Evolutionary conservation across 2,888 invertebrate genomes (phyloP).

Genomic region (Zaprionus lineosus): DNA sequence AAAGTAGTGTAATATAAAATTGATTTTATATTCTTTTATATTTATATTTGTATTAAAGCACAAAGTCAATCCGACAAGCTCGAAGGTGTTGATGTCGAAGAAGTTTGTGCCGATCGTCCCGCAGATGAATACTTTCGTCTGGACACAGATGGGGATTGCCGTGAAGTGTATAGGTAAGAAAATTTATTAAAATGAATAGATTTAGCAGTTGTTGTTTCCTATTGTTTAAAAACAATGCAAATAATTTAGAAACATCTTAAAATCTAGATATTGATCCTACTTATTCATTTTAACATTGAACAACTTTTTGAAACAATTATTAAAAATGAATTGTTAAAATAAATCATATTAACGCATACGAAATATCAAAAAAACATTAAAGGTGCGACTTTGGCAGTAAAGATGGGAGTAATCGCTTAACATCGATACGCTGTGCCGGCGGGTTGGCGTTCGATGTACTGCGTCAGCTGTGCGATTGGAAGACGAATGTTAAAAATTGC

Average conservation of each 20-base stretch:
- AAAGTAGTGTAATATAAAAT: too few relatives aligned
- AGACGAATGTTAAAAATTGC: slow-evolving; percentile 97
- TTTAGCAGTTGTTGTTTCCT: slow-evolving; percentile 2
- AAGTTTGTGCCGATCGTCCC: slow-evolving; percentile 93
- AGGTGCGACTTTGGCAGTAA: slow-evolving; percentile 96
- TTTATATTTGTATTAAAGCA: slow-evolving; percentile 31
- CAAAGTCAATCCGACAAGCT: slow-evolving; percentile 85
- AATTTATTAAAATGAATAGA: not conserved
- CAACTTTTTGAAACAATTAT: slow-evolving; percentile 28
- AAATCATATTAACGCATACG: slow-evolving; percentile 11
- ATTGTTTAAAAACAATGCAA: not conserved
- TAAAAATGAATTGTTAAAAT: slow-evolving; percentile 13
- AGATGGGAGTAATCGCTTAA: slow-evolving; percentile 93
- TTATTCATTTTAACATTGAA: slow-evolving; percentile 32
- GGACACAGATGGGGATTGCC: slow-evolving; percentile 92
- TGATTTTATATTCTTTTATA: not conserved
- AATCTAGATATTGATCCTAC: slow-evolving; percentile 38
- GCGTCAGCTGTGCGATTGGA: slow-evolving; percentile 98
- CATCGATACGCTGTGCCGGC: slow-evolving; percentile 93
- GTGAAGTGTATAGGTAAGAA: slow-evolving; percentile 94
- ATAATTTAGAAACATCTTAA: too few relatives aligned
- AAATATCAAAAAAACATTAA: slow-evolving; percentile 76
- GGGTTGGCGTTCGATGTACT: slow-evolving; percentile 97
- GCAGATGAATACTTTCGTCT: slow-evolving; percentile 96
- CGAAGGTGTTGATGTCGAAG: slow-evolving; percentile 88